Base-by-base conservation (phyloP, 1,140 invertebrate species). In the Acromyrmex charruanus region DNA sequence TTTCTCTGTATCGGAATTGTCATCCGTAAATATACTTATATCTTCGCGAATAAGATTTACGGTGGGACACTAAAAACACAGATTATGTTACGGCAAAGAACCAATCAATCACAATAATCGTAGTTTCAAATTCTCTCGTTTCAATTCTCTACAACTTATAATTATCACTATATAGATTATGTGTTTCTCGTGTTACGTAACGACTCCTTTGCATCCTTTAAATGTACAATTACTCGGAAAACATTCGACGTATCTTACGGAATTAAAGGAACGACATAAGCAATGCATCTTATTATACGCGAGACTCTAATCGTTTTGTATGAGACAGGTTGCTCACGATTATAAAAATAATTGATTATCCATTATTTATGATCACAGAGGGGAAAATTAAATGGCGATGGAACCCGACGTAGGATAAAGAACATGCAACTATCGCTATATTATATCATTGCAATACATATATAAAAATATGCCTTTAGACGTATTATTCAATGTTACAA, bases 151-250 rank as follows among this genome's bases (percentile, higher is more conserved):
- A 25, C 16, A 35, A 6, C 59, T 79, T 53, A 39, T 35, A 58
- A n/a, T 68, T 35, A 61, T 77, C 21, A 39, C 44, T 58, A 58
- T n/a, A 35, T 10, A n/a, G 53, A 79, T 65, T 51, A 28, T 28
- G 0, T 58, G 9, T 58, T 85, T 85, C 25, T 69, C 21, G 14
- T 72, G 58, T 35, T 69, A 74, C 18, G 85, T 89, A 89, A 89
- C 88, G 84, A 89, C 88, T 87, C 88, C 88, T 89, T 89, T 89
- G 88, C 53, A 88, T 88, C 72, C 0, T 75, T 85, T 74, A 74
- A 28, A 35, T 85, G 31, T 85, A 35, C n/a, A 21, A 68, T 87
- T 16, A 14, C 2, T 49, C 59, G 59, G 25, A 80, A 80, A 80
- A 69, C 63, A 68, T 80, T 28, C 49, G 77, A 69, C 77, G 3